Conservation (phyloP, 1,140 invertebrate species). For the Cydia strobilella region DNA sequence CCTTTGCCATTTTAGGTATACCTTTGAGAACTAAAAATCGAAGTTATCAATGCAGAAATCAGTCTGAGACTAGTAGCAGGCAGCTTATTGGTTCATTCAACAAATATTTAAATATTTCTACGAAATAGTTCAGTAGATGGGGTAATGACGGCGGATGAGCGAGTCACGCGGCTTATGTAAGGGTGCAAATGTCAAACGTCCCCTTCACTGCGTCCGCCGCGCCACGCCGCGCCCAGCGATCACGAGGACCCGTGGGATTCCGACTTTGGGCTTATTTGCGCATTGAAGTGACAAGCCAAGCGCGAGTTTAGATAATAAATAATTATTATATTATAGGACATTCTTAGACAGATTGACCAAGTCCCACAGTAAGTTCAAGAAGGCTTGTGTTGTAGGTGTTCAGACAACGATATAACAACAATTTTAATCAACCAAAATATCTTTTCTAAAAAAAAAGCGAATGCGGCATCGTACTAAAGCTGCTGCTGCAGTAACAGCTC, state of each 20-base stretch:
- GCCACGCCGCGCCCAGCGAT: constrained; percentile 15
- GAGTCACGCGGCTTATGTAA: constrained; percentile 18
- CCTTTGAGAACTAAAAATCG: too few relatives aligned
- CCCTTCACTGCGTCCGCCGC: constrained; percentile 16
- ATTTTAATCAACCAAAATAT: too few relatives aligned
- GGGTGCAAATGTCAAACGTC: constrained; percentile 12
- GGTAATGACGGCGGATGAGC: constrained; percentile 12
- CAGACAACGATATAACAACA: too few relatives aligned
- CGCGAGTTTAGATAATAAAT: background rate
- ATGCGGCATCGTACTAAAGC: too few relatives aligned
- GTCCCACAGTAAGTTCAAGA: too few relatives aligned
- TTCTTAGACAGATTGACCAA: too few relatives aligned
- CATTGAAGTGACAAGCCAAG: background rate
- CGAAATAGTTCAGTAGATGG: constrained; percentile 14
- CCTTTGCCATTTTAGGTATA: too few relatives aligned
- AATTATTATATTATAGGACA: too few relatives aligned
- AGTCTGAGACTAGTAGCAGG: background rate
- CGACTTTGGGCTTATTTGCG: background rate
- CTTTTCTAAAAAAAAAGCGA: too few relatives aligned
- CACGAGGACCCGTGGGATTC: constrained; percentile 12
- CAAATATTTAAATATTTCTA: background rate
- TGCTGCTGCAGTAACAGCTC: too few relatives aligned
- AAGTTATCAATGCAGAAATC: background rate
- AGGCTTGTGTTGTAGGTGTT: too few relatives aligned
- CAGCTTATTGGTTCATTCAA: background rate